phyloP scores from a whole-genome alignment of 2,797 vertebrate species.

The Heterohyrax brucei region DNA sequence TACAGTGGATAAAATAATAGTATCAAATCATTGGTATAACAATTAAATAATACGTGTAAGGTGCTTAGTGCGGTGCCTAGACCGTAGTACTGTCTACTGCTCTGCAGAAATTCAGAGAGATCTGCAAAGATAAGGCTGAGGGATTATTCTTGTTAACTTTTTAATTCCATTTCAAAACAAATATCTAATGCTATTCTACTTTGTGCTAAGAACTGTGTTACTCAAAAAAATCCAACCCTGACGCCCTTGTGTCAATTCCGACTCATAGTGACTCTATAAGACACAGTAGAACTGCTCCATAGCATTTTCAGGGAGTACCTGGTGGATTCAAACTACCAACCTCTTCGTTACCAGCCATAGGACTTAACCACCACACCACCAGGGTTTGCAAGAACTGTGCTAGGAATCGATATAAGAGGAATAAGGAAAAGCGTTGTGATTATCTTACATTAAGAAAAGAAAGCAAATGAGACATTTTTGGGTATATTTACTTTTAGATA shows the following conservation, averaged over 20 bases:
- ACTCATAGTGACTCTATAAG: no score
- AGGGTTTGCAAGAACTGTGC: no score
- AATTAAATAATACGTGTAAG: no score
- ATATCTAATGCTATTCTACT: neutral
- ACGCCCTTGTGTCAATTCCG: no score
- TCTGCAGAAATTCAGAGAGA: constrained; percentile 33
- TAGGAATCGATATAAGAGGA: neutral
- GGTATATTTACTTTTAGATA: constrained; percentile 55
- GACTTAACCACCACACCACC: no score
- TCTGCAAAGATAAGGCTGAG: neutral
- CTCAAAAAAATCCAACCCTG: no score
- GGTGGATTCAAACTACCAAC: no score
- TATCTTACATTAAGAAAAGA: constrained; percentile 12
- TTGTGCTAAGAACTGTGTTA: neutral
- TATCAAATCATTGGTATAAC: neutral
- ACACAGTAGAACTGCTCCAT: no score
- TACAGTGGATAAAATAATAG: constrained; percentile 18
- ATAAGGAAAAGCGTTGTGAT: constrained; percentile 17
- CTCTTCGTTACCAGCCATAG: no score
- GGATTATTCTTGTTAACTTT: neutral
- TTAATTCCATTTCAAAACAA: constrained; percentile 12
- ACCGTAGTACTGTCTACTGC: neutral
- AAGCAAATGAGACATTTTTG: constrained; percentile 12
- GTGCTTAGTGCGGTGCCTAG: neutral
- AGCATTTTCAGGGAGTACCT: no score